A percentile compares a stretch with the other conserved stretches of the same genome.
These are phyloP conservation scores for Neocloeon triangulifer DNA, from an alignment of 1,140 invertebrate species.

Conservation along the genomic window DNA sequence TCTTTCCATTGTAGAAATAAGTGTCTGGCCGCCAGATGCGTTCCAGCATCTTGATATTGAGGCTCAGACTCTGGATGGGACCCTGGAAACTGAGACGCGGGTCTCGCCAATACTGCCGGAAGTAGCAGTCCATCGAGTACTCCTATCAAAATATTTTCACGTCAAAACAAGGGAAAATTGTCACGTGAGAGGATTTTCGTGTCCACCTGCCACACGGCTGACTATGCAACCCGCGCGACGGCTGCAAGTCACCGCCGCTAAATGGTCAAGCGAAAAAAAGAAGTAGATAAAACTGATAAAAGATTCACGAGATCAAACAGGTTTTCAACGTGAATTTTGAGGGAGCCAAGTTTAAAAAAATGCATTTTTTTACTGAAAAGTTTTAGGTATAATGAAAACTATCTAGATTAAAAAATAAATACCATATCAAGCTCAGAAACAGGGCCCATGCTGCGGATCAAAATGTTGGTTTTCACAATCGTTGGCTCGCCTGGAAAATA, in stretches of 20 bases:
- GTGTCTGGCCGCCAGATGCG: slow-evolving; percentile 91
- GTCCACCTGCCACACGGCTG: too few relatives aligned
- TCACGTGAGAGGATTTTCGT: too few relatives aligned
- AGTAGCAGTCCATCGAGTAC: slow-evolving; percentile 94
- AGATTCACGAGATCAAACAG: too few relatives aligned
- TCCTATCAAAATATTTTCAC: slow-evolving; percentile 37
- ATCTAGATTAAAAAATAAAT: neutral
- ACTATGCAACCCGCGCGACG: neutral
- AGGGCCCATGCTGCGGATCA: slow-evolving; percentile 85
- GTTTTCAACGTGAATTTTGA: too few relatives aligned
- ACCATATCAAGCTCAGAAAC: slow-evolving; percentile 92
- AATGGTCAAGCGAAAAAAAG: neutral
- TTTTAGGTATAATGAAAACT: too few relatives aligned
- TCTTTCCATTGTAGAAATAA: slow-evolving; percentile 80
- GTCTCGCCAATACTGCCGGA: slow-evolving; percentile 76
- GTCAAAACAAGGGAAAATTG: too few relatives aligned
- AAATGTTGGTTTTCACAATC: slow-evolving; percentile 73
- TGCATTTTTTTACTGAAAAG: too few relatives aligned
- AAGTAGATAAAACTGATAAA: too few relatives aligned
- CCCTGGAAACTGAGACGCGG: slow-evolving; percentile 57
- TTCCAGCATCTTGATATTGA: slow-evolving; percentile 78
- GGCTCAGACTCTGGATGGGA: slow-evolving; percentile 54
- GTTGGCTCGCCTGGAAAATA: slow-evolving; percentile 70
- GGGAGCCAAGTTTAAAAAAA: too few relatives aligned
- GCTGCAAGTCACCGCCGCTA: neutral